Base-by-base conservation (phyloP, 92 coral and sea anemone genomes). In the Pocillopora meandrina region DNA sequence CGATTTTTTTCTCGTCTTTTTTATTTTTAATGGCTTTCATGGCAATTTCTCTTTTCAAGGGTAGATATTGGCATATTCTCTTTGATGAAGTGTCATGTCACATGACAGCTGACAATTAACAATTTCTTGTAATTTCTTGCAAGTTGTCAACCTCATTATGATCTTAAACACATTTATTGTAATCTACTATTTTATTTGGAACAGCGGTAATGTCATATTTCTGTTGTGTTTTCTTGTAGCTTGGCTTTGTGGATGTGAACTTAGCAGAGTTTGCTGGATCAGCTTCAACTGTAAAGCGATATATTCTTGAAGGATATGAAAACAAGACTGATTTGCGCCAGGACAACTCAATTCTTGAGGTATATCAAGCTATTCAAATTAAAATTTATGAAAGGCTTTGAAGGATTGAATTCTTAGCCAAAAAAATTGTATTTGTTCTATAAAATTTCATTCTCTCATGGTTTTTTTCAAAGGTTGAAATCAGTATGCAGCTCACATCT, bases 201-300 rank as follows among this genome's bases (percentile, higher is more conserved):
- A 19, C 31, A 10, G 57, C 14, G 35, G 21, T 14, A 82, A 63
- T 76, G 5, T 0, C 17, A 12, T 18, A 52, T 23, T 31, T 47
- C 57, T 74, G 17, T 61, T 12, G 18, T 57, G 58, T 57, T 18
- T 52, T 6, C 31, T 75, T 67, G 0, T 64, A 95, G 98, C 93
- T 95, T 72, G 98, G 98, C 33, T 96, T 96, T 91, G 98, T 92
- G 72, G 95, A 94, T 49, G 84, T 96, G 63, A 95, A 96, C 79
- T 84, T 96, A 71, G 98, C 98, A 62, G 96, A 96, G 93, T 96
- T 94, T 89, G 98, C 98, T 63, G 98, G 97, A 36, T 89, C 98
- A 87, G 93, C 93, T 70, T 80, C 90, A 66, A 91, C 88, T 18
- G 90, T 90, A 20, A 89, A 93, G 77, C 91, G 95, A 86, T 96